Evolutionary conservation across 2,113 vertebrate species (phyloP).

Genomic region (Chelonoidis abingdonii): DNA sequence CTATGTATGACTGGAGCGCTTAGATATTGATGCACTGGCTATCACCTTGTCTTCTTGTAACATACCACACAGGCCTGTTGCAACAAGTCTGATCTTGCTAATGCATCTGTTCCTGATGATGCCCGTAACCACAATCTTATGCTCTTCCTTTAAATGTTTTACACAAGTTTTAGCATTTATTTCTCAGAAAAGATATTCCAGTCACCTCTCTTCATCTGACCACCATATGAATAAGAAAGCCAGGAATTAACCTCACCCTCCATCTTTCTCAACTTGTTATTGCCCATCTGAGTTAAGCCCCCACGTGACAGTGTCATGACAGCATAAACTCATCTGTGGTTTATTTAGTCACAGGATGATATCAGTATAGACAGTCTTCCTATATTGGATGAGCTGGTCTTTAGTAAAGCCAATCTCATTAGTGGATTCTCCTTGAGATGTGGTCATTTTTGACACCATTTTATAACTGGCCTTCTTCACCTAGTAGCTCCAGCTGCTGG

Average conservation of each 20-base stretch:
- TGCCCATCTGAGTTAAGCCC: not conserved
- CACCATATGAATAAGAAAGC: not conserved
- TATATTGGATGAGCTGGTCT: not conserved
- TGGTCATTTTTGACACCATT: not conserved
- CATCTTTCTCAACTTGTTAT: not conserved
- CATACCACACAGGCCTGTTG: not conserved
- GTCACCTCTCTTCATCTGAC: not conserved
- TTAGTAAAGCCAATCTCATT: not conserved
- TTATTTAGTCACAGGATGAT: not conserved
- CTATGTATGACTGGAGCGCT: not conserved
- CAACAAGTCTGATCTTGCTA: not conserved
- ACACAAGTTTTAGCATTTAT: not conserved
- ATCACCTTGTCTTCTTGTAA: not conserved
- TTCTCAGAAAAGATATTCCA: not conserved
- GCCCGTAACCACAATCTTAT: fast-evolving
- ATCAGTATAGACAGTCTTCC: not conserved
- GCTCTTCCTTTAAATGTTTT: not conserved
- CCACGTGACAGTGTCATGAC: fast-evolving
- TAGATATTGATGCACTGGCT: not conserved
- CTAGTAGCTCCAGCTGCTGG: not conserved
- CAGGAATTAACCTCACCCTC: not conserved
- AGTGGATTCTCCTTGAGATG: not conserved
- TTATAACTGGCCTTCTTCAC: not conserved
- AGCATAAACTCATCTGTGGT: not conserved
- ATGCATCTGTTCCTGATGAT: not conserved